Evolutionary conservation across 2,888 invertebrate genomes (phyloP).

Genomic region (Cylloceria caligata): DNA sequence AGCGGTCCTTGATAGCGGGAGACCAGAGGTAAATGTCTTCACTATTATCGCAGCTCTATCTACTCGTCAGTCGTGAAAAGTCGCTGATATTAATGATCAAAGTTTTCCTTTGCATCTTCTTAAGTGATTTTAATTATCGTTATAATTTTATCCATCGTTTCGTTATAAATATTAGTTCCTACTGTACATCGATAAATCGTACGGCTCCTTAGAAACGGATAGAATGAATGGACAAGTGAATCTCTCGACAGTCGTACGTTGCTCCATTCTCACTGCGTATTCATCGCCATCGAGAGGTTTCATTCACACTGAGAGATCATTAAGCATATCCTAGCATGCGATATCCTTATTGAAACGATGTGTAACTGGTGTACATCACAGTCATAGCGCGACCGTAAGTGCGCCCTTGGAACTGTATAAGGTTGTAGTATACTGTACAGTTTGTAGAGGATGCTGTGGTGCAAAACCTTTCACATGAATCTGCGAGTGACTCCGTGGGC

Average conservation of each 20-base stretch:
- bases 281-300: conserved; percentile 35
- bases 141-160: background rate
- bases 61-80: conserved; percentile 13
- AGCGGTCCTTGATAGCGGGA: conserved; percentile 10
- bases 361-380: conserved; percentile 30
- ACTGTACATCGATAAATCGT: background rate
- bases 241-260: background rate
- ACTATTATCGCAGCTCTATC: background rate
- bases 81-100: conserved; percentile 39
- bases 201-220: background rate
- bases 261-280: conserved; percentile 12
- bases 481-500: conserved; percentile 35
- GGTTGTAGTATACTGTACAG: conserved; percentile 22
- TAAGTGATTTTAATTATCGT: background rate
- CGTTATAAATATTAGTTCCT: conserved; percentile 6
- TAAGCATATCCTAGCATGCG: background rate
- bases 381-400: conserved; percentile 16
- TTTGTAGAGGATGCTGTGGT: conserved; percentile 46
- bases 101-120: conserved; percentile 17
- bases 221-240: conserved; percentile 39
- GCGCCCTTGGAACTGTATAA: conserved; percentile 30
- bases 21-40: conserved; percentile 25
- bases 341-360: conserved; percentile 49
- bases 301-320: conserved; percentile 55
- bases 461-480: conserved; percentile 60